Conservation (phyloP, 2,888 invertebrate species). For the Perithous albicinctus region DNA sequence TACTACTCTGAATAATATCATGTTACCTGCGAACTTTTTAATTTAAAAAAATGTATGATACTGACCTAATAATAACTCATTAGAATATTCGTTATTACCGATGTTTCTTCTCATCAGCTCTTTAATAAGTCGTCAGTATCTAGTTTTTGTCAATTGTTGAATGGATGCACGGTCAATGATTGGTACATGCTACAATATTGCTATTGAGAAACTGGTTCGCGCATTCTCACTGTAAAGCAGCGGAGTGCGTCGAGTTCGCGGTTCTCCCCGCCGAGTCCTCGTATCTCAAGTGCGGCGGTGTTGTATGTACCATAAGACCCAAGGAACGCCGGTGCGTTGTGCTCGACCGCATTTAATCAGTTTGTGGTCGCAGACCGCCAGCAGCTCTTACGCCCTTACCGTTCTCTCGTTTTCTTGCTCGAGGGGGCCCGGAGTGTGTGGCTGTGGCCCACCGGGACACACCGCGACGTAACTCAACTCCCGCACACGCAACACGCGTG, state of each 20-base stretch:
- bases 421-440: not conserved
- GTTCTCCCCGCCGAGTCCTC: constrained; percentile 37
- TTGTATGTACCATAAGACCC: constrained; percentile 38
- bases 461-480: constrained; percentile 66
- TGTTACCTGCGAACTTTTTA: too few relatives aligned
- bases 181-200: not conserved
- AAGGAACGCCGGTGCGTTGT: constrained; percentile 52
- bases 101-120: too few relatives aligned
- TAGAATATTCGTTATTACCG: too few relatives aligned
- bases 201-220: constrained; percentile 16
- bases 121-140: not conserved
- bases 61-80: too few relatives aligned
- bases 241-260: constrained; percentile 43
- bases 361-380: constrained; percentile 78
- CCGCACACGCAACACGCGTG: constrained; percentile 63
- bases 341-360: constrained; percentile 83
- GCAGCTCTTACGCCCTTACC: constrained; percentile 63
- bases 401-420: constrained; percentile 27
- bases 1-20: too few relatives aligned
- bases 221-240: constrained; percentile 15
- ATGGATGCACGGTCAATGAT: not conserved
- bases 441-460: constrained; percentile 24
- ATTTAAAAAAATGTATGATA: too few relatives aligned
- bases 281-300: constrained; percentile 18
- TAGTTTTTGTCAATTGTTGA: not conserved